Percentiles rank a stretch among this genome's conserved stretches.
phyloP scores from a whole-genome alignment of 1,140 invertebrate species.

The Ceratitis capitata region DNA sequence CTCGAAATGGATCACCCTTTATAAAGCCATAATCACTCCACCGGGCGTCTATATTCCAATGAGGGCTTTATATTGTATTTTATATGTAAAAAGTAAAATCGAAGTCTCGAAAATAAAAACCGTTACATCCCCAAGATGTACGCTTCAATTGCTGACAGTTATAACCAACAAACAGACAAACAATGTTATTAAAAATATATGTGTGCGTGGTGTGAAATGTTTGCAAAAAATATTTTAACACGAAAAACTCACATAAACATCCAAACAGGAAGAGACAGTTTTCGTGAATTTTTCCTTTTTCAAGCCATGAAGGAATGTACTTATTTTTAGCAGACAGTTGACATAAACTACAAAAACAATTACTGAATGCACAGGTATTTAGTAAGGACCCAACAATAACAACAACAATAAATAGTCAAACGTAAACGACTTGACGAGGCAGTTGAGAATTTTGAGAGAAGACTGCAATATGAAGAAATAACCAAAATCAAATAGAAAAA shows the following conservation, averaged over 20 bases:
- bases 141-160: background rate
- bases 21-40: too few species aligned
- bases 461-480: background rate
- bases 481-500: background rate
- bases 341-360: background rate
- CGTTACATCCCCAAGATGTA: too few species aligned
- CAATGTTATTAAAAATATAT: background rate
- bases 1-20: too few species aligned
- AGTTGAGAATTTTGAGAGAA: background rate
- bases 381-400: too few species aligned
- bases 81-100: too few species aligned
- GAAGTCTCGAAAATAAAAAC: too few species aligned
- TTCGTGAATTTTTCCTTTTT: too few species aligned
- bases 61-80: too few species aligned
- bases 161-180: background rate
- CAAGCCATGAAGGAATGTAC: background rate
- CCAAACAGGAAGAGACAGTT: background rate
- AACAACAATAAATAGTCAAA: background rate
- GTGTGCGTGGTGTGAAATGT: background rate
- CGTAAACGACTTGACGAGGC: background rate
- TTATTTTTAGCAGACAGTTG: background rate
- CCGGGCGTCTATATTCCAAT: too few species aligned
- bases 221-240: background rate
- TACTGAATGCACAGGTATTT: background rate
- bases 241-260: background rate